Evolutionary conservation across 2,888 invertebrate genomes (phyloP), one percentile per base, ranked within the genome.

Genomic region (Tryphoninae sp.): DNA sequence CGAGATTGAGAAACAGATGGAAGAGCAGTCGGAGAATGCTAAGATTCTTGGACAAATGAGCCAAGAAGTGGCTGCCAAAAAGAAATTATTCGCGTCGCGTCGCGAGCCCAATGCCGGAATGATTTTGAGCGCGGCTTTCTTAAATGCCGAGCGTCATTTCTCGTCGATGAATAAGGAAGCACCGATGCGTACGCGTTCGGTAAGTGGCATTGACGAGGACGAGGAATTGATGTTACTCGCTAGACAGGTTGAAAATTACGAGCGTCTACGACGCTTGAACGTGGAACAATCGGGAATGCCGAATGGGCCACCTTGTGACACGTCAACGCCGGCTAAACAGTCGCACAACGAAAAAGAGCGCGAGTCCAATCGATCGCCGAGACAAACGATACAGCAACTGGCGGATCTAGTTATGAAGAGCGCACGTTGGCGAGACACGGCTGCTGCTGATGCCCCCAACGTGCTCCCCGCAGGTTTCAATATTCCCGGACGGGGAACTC

Each of bases 321-420:
- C 89, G 0, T 92, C 92, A 2, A 92, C 92, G 0, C 92, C 92
- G 0, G 89, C 90, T 0, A 92, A 91, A 75, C 7, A 53, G 55
- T n/a, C 55, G 59, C 0, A 40, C 49, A 13, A 61, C 65, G 59
- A 76, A 23, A 23, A 78, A 42, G 49, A 61, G 11, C 9, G n/a
- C 11, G 68, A 67, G 19, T 23, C 53, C 1, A 26, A 64, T 3
- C 51, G 83, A n/a, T 78, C 83, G 4, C 88, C 90, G 3, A 89
- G 87, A 26, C 91, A 88, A 61, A 90, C 89, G 2, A 91, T 92
- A 76, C 91, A 91, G 51, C 90, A 92, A 16, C 81, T 91, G 13
- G 90, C 90, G 11, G 88, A 89, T n/a, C 82, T 90, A 1, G 90
- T 92, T 1, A 91, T 91, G 92, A 90, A 91, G 40, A 89, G 91